Evolutionary conservation across 1,140 invertebrate genomes (phyloP), one percentile per base, ranked within the genome.

Genomic region (Scaptomyza hsui): DNA sequence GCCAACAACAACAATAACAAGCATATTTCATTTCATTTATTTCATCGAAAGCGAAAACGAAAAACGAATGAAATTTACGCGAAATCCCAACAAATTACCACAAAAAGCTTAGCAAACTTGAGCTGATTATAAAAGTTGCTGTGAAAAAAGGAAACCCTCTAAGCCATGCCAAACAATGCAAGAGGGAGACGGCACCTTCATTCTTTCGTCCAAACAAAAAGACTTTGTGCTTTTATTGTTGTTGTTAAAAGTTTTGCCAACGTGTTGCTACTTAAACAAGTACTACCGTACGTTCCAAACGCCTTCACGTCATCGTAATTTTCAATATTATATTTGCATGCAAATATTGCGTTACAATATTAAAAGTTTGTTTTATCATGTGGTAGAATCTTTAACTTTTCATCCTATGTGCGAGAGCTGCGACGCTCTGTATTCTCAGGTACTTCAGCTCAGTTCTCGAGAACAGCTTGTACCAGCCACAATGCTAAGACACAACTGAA

Each of bases 21-120:
- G 32, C 51, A 48, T 57, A 65, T 57, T 71, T 71, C 68, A 71
- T 71, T 51, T 63, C 60, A 32, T 62, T 63, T 49, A 70, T 56
- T 56, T 56, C 52, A 9, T 29, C 7, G 7, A 29, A 29, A 29
- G 26, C 7, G 24, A 26, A 29, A 29, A 6, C 26, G 32, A 51
- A 64, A 70, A 49, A 18, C 51, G 61, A 71, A 71, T 71, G 52
- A 71, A 71, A 86, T 81, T 85, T 81, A 79, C 77, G 74, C 74
- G 73, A 85, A 85, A 85, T 88, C 81, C 78, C 73, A 86, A 77
- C 77, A 85, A 85, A 88, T 85, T 88, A 81, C 79, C 75, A 81
- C 81, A 85, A 68, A 68, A 68, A 81, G 82, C 82, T 88, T 86
- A 68, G 65, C 77, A 77, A 88, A 85, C 81, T 85, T 88, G 67